Conservation (phyloP, 2,797 vertebrate genomes). For the Syndactyla subalaris region DNA sequence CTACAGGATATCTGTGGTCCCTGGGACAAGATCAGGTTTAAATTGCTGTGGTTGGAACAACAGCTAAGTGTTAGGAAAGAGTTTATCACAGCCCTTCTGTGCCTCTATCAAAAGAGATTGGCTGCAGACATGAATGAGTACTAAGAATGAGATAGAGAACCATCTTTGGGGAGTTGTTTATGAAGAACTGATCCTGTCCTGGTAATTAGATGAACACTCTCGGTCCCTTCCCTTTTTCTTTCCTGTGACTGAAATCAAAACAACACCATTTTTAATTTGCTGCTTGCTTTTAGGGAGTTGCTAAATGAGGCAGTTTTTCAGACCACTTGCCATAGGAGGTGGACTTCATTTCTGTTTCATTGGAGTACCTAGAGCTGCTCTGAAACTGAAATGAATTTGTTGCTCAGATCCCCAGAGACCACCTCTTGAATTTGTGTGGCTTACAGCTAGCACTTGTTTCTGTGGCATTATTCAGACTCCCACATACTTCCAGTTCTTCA, state of each 20-base stretch:
- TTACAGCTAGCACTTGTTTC: not conserved
- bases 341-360: constrained; percentile 9
- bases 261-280: not conserved
- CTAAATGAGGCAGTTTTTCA: not conserved
- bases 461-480: not conserved
- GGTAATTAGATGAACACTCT: not conserved
- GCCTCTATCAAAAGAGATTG: not conserved
- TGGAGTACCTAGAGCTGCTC: not conserved
- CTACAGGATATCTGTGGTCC: not conserved
- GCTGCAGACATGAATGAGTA: not conserved
- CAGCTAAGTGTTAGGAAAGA: not conserved
- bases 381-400: constrained; percentile 1
- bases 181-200: not conserved
- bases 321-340: not conserved
- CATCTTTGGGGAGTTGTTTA: not conserved
- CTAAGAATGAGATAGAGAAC: not conserved
- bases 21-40: not conserved
- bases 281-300: not conserved
- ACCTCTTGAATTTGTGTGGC: not conserved
- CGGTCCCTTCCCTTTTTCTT: not conserved
- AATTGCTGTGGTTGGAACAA: not conserved
- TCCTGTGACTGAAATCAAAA: not conserved
- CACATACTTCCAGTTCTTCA: not conserved
- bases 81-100: not conserved
- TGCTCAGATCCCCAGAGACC: not conserved